A percentile compares a stretch with the other conserved stretches of the same genome.
These are phyloP conservation scores for Clupea harengus DNA, from an alignment of 2,113 vertebrate species.

Conservation along the genomic window DNA sequence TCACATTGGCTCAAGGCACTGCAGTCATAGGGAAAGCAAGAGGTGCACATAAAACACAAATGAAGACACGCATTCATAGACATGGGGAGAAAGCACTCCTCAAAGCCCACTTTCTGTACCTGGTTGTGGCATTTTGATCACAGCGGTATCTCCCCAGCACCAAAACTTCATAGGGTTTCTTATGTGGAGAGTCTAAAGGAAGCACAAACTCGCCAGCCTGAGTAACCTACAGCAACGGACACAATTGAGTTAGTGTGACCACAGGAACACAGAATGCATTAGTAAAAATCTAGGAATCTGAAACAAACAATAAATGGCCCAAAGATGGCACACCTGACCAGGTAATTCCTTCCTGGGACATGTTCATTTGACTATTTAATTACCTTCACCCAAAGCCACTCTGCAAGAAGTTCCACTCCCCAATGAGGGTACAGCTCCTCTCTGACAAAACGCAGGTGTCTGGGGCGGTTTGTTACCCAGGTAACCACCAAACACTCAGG, in stretches of 20 bases:
- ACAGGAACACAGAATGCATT: neutral
- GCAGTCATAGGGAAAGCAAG: neutral
- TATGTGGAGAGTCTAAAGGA: constrained; percentile 90
- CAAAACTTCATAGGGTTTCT: constrained; percentile 93
- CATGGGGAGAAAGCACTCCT: neutral
- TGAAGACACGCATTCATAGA: neutral
- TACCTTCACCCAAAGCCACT: constrained; percentile 98
- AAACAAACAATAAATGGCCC: neutral
- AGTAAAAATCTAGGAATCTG: neutral
- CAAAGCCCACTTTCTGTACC: constrained; percentile 37
- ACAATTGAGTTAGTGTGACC: neutral
- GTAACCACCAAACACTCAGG: constrained; percentile 82
- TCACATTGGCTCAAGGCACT: constrained; percentile 45
- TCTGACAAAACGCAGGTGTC: constrained; percentile 82
- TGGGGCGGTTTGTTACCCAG: constrained; percentile 94
- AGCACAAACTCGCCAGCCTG: constrained; percentile 86
- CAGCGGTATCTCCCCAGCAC: constrained; percentile 75
- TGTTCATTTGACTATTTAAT: constrained; percentile 22
- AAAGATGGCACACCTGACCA: neutral
- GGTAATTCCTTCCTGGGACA: neutral
- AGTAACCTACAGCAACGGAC: constrained; percentile 77
- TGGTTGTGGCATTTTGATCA: constrained; percentile 32
- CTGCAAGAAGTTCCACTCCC: constrained; percentile 78
- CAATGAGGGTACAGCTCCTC: constrained; percentile 91
- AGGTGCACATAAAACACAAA: constrained; percentile 41